Evolutionary conservation across 2,113 vertebrate genomes (phyloP).

Genomic region (Aspidoscelis tigris): DNA sequence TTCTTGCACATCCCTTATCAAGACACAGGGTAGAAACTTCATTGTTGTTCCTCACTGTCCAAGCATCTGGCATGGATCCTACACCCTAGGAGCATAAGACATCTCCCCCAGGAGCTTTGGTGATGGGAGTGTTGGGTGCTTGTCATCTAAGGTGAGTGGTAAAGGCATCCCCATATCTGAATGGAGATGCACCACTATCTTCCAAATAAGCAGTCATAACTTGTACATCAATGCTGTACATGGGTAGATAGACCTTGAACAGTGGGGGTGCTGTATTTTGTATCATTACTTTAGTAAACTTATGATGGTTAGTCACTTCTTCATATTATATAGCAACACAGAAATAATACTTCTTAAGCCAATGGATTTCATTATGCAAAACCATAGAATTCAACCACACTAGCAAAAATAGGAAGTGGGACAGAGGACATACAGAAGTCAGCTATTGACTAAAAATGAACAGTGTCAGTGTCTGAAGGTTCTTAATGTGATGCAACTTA

Average conservation of each 20-base stretch:
- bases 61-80: too few species aligned
- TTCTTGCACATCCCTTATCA: too few species aligned
- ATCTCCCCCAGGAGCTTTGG: too few species aligned
- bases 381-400: not conserved
- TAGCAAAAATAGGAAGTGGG: not conserved
- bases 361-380: not conserved
- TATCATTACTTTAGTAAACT: not conserved
- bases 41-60: too few species aligned
- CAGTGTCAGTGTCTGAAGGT: not conserved
- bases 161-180: too few species aligned
- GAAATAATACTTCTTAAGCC: not conserved
- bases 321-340: not conserved
- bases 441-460: not conserved
- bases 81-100: too few species aligned
- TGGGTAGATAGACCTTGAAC: not conserved
- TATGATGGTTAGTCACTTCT: not conserved
- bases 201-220: too few species aligned
- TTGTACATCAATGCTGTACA: not conserved
- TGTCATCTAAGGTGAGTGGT: too few species aligned
- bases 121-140: too few species aligned
- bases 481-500: not conserved
- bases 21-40: too few species aligned
- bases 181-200: too few species aligned
- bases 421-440: not conserved
- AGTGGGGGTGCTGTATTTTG: not conserved